These are phyloP conservation scores for Eublepharis macularius DNA, from an alignment of 2,113 vertebrate species.

Conservation along the genomic window DNA sequence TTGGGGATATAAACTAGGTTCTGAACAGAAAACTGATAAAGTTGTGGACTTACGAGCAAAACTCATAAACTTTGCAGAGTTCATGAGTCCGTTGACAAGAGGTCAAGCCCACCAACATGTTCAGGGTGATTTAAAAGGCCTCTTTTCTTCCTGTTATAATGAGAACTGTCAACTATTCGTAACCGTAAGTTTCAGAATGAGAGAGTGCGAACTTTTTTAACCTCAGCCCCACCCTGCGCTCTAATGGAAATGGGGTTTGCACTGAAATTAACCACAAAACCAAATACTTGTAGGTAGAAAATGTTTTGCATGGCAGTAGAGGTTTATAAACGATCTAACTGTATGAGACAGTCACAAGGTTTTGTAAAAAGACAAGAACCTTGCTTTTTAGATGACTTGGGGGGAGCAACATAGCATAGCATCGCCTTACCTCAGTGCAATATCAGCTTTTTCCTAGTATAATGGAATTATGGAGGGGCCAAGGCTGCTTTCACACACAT, in stretches of 20 bases:
- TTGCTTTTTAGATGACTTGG: not conserved
- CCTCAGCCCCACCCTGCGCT: not conserved
- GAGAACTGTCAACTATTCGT: not conserved
- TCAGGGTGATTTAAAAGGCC: not conserved
- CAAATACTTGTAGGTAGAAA: not conserved
- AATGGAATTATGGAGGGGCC: too few relatives aligned
- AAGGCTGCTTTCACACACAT: too few relatives aligned
- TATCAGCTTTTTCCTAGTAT: too few relatives aligned
- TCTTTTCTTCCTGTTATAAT: not conserved
- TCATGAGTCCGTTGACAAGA: not conserved
- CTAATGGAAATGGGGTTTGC: not conserved
- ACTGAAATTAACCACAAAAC: not conserved
- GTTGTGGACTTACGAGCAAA: not conserved
- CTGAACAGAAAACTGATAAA: not conserved
- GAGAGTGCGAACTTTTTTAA: not conserved
- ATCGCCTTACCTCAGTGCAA: not conserved
- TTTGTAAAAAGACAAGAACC: not conserved
- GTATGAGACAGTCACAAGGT: too few relatives aligned
- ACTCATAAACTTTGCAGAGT: not conserved
- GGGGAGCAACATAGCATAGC: not conserved
- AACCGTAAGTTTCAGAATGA: conserved; percentile 12
- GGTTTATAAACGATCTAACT: not conserved
- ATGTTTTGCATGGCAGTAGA: not conserved
- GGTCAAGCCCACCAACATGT: not conserved
- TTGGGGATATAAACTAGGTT: not conserved